These are phyloP conservation scores for Odontomyia ornata DNA, from an alignment of 2,888 invertebrate genomes.

Conservation along the genomic window DNA sequence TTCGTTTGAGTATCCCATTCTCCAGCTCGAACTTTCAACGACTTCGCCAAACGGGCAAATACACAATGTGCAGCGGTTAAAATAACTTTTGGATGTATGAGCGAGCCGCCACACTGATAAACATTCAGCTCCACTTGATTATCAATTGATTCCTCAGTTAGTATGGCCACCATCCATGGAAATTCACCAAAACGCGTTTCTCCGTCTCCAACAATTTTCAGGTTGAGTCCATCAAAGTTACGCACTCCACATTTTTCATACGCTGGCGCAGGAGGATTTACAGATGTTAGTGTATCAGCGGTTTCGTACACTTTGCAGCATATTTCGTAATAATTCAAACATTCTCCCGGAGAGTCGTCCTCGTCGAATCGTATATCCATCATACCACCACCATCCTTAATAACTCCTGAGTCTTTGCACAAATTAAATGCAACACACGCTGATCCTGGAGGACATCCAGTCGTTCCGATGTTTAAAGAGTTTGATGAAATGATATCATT, in stretches of 20 bases:
- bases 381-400: slow-evolving; percentile 24
- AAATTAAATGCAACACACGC: slow-evolving; percentile 57
- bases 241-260: slow-evolving; percentile 23
- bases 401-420: slow-evolving; percentile 15
- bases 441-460: slow-evolving; percentile 64
- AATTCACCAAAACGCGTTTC: slow-evolving; percentile 79
- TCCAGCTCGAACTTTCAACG: slow-evolving; percentile 69
- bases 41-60: neutral
- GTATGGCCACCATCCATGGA: slow-evolving; percentile 81
- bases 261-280: no score
- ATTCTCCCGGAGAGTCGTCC: slow-evolving; percentile 6
- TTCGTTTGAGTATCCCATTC: slow-evolving; percentile 81
- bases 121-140: slow-evolving; percentile 6
- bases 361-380: slow-evolving; percentile 40
- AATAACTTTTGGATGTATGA: slow-evolving; percentile 76
- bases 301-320: slow-evolving; percentile 31
- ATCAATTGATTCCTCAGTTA: slow-evolving; percentile 52
- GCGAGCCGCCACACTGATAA: slow-evolving; percentile 80
- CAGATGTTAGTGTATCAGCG: neutral
- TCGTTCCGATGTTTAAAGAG: neutral
- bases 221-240: slow-evolving; percentile 15
- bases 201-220: slow-evolving; percentile 60
- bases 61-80: slow-evolving; percentile 80
- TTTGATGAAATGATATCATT: slow-evolving; percentile 9
- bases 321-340: slow-evolving; percentile 21